A percentile compares a stretch with the other conserved stretches of the same genome.
These are phyloP conservation scores for Drosophila oshimai DNA, from an alignment of 1,140 invertebrate species.

Conservation along the genomic window DNA sequence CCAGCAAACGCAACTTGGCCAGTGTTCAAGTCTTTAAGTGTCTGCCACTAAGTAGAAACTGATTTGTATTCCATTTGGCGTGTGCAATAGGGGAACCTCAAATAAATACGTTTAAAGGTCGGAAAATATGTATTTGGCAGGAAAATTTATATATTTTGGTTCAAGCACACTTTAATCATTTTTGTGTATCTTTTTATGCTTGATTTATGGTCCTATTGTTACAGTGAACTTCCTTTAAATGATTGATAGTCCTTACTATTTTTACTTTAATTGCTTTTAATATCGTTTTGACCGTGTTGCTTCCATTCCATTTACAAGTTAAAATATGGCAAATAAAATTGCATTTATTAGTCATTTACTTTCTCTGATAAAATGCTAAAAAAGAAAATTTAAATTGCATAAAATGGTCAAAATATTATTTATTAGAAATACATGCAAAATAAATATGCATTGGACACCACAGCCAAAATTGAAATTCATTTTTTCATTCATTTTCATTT, in stretches of 20 bases:
- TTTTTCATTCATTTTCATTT: too few relatives aligned
- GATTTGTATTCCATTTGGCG: slow-evolving; percentile 43
- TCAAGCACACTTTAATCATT: background rate
- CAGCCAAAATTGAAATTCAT: too few relatives aligned
- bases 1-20: slow-evolving; percentile 51
- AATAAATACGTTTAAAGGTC: slow-evolving; percentile 1
- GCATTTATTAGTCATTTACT: background rate
- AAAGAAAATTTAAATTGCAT: background rate
- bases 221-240: too few relatives aligned
- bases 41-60: slow-evolving; percentile 26
- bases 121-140: background rate
- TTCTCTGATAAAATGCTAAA: background rate
- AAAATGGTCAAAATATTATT: background rate
- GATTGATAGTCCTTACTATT: background rate
- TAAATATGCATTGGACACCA: too few relatives aligned
- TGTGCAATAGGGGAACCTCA: background rate
- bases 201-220: background rate
- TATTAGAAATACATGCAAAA: too few relatives aligned
- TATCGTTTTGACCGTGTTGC: too few relatives aligned
- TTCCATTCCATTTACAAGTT: background rate
- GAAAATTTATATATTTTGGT: background rate
- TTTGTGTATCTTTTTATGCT: background rate
- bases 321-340: background rate
- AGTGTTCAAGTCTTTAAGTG: slow-evolving; percentile 36
- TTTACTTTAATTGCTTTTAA: too few relatives aligned